These are phyloP conservation scores for Cotesia chilonis DNA, from an alignment of 1,140 invertebrate species.

Conservation along the genomic window DNA sequence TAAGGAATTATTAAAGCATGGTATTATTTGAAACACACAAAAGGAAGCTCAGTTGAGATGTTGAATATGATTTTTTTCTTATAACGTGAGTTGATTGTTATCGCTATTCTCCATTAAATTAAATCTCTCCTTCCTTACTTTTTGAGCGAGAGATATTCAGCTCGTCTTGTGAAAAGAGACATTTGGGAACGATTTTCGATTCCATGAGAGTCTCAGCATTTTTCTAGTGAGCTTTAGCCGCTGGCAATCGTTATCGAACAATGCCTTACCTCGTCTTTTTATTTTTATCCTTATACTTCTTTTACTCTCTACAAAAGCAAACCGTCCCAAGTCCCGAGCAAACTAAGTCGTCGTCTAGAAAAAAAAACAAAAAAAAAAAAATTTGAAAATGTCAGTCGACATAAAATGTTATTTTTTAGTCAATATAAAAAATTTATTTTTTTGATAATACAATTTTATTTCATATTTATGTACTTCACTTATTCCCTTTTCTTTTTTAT, in stretches of 20 bases:
- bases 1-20: background rate
- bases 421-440: no score
- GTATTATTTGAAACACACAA: conserved; percentile 6
- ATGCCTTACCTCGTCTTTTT: conserved; percentile 38
- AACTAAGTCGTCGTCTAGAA: background rate
- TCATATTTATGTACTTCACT: no score
- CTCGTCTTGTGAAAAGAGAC: conserved; percentile 40
- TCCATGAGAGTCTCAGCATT: conserved; percentile 32
- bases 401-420: no score
- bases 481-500: no score
- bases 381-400: no score
- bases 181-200: conserved; percentile 41
- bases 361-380: no score
- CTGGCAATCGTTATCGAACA: conserved; percentile 38
- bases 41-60: background rate
- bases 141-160: conserved; percentile 17
- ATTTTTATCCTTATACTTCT: no score
- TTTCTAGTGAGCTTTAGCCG: conserved; percentile 32
- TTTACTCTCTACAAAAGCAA: background rate
- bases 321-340: background rate
- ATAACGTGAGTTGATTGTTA: conserved; percentile 5
- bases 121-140: conserved; percentile 39
- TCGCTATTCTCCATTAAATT: conserved; percentile 41
- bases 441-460: no score
- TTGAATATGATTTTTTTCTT: background rate